phyloP scores from a whole-genome alignment of 2,888 invertebrate species.

The Plebejus argus region DNA sequence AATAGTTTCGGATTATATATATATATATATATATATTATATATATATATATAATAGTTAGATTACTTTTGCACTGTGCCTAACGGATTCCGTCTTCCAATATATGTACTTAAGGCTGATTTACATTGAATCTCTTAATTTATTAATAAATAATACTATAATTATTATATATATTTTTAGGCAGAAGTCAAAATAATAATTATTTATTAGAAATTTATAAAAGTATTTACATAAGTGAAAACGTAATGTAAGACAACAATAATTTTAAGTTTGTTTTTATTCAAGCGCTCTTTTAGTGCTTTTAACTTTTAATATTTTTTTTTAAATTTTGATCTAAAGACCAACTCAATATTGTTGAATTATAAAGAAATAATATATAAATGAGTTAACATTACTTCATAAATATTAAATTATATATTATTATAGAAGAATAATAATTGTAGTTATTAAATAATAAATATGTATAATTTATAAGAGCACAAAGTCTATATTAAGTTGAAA shows the following conservation, averaged over 20 bases:
- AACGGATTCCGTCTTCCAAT: constrained; percentile 20
- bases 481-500: not conserved
- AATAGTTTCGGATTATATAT: too few species aligned
- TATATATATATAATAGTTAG: not conserved
- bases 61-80: not conserved
- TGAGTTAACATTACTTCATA: too few species aligned
- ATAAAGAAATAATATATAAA: not conserved
- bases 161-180: too few species aligned
- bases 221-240: too few species aligned
- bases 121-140: not conserved
- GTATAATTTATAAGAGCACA: not conserved
- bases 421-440: not conserved
- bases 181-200: too few species aligned
- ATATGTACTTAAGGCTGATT: constrained; percentile 12
- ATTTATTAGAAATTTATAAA: too few species aligned
- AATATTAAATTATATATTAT: not conserved
- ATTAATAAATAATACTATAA: not conserved
- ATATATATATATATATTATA: too few species aligned
- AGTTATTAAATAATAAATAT: not conserved
- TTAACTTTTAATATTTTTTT: too few species aligned
- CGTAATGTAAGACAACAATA: too few species aligned
- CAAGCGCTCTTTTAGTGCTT: too few species aligned
- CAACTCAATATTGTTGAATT: not conserved
- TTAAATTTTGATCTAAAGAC: not conserved
- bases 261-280: too few species aligned